Base-by-base conservation (phyloP, 1,140 invertebrate genomes). In the Mizuhopecten yessoensis region DNA sequence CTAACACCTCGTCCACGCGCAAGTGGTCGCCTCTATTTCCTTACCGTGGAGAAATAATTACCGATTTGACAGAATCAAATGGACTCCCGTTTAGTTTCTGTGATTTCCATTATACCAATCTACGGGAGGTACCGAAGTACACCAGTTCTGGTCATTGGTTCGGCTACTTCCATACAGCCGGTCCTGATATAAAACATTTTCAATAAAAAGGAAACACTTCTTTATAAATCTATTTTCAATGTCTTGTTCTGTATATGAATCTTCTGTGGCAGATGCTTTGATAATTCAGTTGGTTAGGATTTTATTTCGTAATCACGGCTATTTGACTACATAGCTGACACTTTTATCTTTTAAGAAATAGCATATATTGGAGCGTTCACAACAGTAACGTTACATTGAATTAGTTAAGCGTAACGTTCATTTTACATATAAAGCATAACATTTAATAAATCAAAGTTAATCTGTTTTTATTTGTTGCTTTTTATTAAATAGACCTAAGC, bases 41-140 rank as follows among this genome's bases (percentile, higher is more conserved):
- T 75, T n/a, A 75, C 57, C 57, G 29, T 29, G 57, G 57, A 29
- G n/a, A 75, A 29, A 75, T n/a, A 75, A 75, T 75, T 75, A 75
- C 17, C n/a, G 23, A 75, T 75, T 75, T n/a, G 29, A 75, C 57
- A n/a, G n/a, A n/a, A 29, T n/a, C 57, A 75, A 75, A 75, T 75
- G 57, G n/a, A 75, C 57, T n/a, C 57, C 57, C 11, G 57, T 9
- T 75, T 7, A 29, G 57, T 29, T 11, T 1, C 23, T 11, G 17
- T 29, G 9, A 17, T 3, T 75, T 75, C 57, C n/a, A 75, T 75
- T 29, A 75, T 75, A 29, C 23, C 23, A 5, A 23, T 3, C 57
- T 0, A 75, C 57, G 2, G 57, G 57, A 75, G 5, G 5, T 29
- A 29, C 7, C 29, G 57, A 29, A 9, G 57, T 29, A 75, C 11